Evolutionary conservation across 2,113 vertebrate genomes (phyloP).

Genomic region (Martes martes): DNA sequence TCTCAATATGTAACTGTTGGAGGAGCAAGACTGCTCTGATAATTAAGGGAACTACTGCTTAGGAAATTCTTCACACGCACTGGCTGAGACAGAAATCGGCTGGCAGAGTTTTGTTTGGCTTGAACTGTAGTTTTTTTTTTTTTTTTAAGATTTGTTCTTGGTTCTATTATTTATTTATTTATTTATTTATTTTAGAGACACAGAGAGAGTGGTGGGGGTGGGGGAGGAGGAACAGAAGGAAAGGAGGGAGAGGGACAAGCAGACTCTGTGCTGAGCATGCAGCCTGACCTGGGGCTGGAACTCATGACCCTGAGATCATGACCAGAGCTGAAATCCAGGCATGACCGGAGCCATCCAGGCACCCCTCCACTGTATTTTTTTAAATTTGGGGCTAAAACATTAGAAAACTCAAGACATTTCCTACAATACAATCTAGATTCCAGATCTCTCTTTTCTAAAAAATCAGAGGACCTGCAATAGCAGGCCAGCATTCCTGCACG

Average conservation of each 20-base stretch:
- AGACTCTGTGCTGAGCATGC: not conserved
- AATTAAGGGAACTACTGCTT: not conserved
- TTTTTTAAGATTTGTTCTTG: not conserved
- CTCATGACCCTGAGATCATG: not conserved
- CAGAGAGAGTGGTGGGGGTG: not conserved
- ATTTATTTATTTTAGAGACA: not conserved
- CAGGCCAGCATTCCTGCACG: not conserved
- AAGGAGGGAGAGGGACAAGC: not conserved
- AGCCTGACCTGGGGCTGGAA: not conserved
- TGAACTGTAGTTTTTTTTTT: not conserved
- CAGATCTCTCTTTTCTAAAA: not conserved
- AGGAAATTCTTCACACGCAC: not conserved
- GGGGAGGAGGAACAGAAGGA: not conserved
- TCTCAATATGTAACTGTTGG: not conserved
- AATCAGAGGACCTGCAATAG: not conserved
- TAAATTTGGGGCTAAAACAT: not conserved
- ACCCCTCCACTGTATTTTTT: not conserved
- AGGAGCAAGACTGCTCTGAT: not conserved
- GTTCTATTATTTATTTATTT: not conserved
- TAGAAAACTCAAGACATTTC: not conserved
- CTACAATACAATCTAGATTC: not conserved
- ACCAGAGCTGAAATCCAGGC: not conserved
- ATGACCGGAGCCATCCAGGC: not conserved
- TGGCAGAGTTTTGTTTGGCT: not conserved
- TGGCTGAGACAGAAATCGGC: not conserved